Base-by-base conservation (phyloP, 2,888 invertebrate genomes). In the Nymphalis urticae region DNA sequence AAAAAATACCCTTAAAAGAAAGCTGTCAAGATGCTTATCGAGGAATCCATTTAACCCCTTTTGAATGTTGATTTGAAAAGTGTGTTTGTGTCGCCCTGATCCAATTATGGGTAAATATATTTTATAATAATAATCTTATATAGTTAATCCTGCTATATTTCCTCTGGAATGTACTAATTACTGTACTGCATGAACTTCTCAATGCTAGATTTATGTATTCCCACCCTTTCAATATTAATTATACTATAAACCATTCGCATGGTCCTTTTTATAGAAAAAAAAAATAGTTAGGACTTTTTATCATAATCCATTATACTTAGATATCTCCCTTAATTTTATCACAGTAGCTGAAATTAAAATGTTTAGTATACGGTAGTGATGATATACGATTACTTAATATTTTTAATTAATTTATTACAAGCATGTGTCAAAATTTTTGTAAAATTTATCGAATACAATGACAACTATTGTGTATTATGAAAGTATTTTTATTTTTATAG, bases 1-100 rank as follows among this genome's bases (percentile, higher is more conserved):
- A 62, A 68, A 53, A 24, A 66, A 36, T 9, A 68, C 64, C 67
- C 66, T 59, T 66, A 63, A 68, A 74, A 73, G 73, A 92, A 92
- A 92, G 91, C 88, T 92, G 92, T 92, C 92, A 92, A 92, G 92
- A 92, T 92, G 92, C 90, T 89, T 84, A 80, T 85, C 89, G 89
- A 89, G 89, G 87, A 82, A 85, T 83, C 82, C 78, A 82, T 82
- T 27, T 80, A 81, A 81, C 80, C 84, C 81, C 74, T 79, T 82
- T 84, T 85, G 81, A 86, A 85, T 86, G 84, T 86, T 85, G 82
- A 86, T 83, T 85, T 85, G 82, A 82, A 85, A 85, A 87, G 86
- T 87, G 88, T 88, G 88, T 89, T 84, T 92, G 89, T 90, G 89
- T 89, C 88, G 86, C 90, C 90, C 90, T 90, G 88, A 90, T 86